These are phyloP conservation scores for Hiodon alosoides DNA, from an alignment of 2,113 vertebrate genomes.

Conservation along the genomic window DNA sequence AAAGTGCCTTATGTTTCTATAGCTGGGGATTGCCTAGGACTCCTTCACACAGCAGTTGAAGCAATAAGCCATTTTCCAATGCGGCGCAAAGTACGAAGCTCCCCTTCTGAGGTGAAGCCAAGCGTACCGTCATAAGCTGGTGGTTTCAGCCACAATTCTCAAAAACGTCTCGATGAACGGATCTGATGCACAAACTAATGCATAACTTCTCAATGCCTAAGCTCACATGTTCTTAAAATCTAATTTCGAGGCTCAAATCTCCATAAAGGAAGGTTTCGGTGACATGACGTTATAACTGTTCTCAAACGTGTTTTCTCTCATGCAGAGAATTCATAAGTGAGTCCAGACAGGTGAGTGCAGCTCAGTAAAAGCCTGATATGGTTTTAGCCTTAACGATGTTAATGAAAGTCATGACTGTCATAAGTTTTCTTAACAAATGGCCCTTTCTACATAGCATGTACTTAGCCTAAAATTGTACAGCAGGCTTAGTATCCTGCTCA, in stretches of 20 bases:
- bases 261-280: neutral
- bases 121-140: conserved; percentile 7
- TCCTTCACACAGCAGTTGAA: neutral
- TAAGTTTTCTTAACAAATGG: too few species aligned
- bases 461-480: too few species aligned
- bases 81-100: neutral
- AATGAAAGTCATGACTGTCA: too few species aligned
- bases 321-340: too few species aligned
- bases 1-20: neutral
- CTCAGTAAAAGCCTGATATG: too few species aligned
- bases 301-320: too few species aligned
- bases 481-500: too few species aligned
- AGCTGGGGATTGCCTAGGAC: neutral
- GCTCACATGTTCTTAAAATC: neutral
- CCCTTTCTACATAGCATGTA: too few species aligned
- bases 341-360: too few species aligned
- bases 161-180: conserved; percentile 5
- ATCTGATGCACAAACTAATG: neutral
- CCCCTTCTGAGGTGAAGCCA: neutral
- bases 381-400: too few species aligned
- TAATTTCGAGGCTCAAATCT: neutral
- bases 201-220: neutral
- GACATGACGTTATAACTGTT: too few species aligned
- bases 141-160: neutral
- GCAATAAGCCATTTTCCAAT: neutral